Conservation (phyloP, 2,113 vertebrate genomes). For the Trichomycterus rosablanca region DNA sequence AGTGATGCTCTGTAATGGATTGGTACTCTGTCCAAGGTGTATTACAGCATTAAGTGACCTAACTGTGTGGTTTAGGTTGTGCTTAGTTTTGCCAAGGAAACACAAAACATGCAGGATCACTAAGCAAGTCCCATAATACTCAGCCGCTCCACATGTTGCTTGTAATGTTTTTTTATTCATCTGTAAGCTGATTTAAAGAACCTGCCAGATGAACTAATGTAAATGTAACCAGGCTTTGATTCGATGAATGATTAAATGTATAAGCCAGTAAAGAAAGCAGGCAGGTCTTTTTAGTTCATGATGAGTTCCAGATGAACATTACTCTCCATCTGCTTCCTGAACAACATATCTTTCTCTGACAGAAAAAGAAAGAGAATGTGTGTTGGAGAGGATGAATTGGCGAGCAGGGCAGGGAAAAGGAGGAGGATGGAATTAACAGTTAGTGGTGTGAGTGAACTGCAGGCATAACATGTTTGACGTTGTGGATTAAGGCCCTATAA, state of each 20-base stretch:
- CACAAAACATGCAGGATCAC: no score
- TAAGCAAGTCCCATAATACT: no score
- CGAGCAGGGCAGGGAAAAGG: constrained; percentile 1
- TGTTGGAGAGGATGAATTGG: constrained; percentile 18
- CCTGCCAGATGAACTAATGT: background rate
- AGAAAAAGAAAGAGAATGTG: constrained; percentile 17
- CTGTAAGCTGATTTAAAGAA: no score
- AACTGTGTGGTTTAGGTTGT: no score
- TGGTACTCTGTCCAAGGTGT: no score
- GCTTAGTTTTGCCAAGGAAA: no score
- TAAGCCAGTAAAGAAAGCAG: background rate
- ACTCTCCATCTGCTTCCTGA: background rate
- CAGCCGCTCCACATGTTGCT: no score
- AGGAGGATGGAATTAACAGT: constrained; percentile 18
- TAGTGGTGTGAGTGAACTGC: constrained; percentile 11
- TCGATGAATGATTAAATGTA: background rate
- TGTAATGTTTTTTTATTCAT: no score
- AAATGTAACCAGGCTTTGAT: background rate
- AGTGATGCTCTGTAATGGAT: no score
- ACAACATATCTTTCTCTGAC: background rate
- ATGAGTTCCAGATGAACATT: constrained; percentile 64
- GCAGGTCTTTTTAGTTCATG: constrained; percentile 32
- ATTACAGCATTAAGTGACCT: no score
- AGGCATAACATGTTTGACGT: background rate
- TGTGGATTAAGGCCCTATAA: background rate